Percentiles rank a stretch among this genome's conserved stretches.
phyloP scores from a whole-genome alignment of 2,113 vertebrate species.

The Erythrocercus mccallii region DNA sequence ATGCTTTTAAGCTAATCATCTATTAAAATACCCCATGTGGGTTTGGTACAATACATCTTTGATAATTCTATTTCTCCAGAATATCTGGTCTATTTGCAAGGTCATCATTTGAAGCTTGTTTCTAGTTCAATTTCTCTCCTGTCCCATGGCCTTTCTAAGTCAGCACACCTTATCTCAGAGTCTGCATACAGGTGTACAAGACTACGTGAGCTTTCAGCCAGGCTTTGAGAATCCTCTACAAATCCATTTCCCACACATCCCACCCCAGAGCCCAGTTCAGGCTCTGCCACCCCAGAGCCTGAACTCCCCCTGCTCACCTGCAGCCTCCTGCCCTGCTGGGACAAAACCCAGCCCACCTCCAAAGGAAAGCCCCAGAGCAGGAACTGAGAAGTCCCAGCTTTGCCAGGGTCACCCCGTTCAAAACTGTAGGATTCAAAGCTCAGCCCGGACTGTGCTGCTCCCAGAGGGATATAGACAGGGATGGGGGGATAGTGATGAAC shows the following conservation, averaged over 20 bases:
- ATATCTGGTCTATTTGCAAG: background rate
- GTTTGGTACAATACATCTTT: background rate
- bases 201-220: background rate
- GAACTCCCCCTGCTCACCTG: background rate
- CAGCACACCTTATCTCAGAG: background rate
- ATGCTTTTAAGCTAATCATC: background rate
- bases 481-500: background rate
- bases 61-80: background rate
- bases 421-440: background rate
- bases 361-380: background rate
- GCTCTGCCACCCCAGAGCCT: no score
- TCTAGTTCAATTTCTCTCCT: background rate
- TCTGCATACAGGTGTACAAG: background rate
- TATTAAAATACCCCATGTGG: background rate
- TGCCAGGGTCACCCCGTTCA: background rate
- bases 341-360: accelerated
- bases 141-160: background rate
- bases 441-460: background rate
- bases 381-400: background rate
- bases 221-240: background rate
- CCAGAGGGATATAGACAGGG: background rate
- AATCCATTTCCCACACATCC: background rate
- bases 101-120: background rate
- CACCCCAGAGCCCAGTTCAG: no score
- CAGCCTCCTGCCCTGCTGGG: background rate